Evolutionary conservation across 2,888 invertebrate species (phyloP).

Genomic region (Hirtodrosophila cameraria): DNA sequence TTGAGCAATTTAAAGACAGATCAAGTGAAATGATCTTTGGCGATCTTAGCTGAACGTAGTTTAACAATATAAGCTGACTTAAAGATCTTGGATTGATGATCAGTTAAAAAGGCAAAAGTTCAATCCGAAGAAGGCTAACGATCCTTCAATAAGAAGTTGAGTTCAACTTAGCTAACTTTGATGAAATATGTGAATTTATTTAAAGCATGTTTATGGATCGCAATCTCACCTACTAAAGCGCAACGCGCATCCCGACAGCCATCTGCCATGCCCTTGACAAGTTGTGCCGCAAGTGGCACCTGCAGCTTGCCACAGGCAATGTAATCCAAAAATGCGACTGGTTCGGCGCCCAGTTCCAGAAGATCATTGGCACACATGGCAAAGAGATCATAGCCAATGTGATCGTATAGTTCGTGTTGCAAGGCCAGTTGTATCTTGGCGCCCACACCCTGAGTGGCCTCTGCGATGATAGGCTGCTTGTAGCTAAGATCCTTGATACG

Average conservation of each 20-base stretch:
- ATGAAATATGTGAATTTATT: too few species aligned
- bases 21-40: too few species aligned
- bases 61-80: too few species aligned
- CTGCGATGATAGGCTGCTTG: constrained; percentile 93
- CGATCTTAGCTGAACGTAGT: too few species aligned
- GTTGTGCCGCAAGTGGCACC: constrained; percentile 89
- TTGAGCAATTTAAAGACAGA: too few species aligned
- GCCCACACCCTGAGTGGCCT: constrained; percentile 98
- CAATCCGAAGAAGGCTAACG: too few species aligned
- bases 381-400: constrained; percentile 96
- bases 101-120: too few species aligned
- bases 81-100: too few species aligned
- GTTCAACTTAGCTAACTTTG: too few species aligned
- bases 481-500: constrained; percentile 89
- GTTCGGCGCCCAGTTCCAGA: constrained; percentile 97
- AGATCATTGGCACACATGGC: constrained; percentile 99
- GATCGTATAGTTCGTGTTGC: constrained; percentile 90
- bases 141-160: too few species aligned
- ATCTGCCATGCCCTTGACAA: constrained; percentile 93
- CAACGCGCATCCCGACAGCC: constrained; percentile 95
- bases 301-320: constrained; percentile 95
- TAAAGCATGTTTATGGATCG: too few species aligned
- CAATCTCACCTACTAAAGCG: constrained; percentile 90
- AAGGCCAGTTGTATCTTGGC: constrained; percentile 97
- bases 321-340: constrained; percentile 98